Percentiles rank a stretch among this genome's conserved stretches.
These are phyloP conservation scores for Odontesthes bonariensis DNA, from an alignment of 2,113 vertebrate genomes.

Conservation along the genomic window DNA sequence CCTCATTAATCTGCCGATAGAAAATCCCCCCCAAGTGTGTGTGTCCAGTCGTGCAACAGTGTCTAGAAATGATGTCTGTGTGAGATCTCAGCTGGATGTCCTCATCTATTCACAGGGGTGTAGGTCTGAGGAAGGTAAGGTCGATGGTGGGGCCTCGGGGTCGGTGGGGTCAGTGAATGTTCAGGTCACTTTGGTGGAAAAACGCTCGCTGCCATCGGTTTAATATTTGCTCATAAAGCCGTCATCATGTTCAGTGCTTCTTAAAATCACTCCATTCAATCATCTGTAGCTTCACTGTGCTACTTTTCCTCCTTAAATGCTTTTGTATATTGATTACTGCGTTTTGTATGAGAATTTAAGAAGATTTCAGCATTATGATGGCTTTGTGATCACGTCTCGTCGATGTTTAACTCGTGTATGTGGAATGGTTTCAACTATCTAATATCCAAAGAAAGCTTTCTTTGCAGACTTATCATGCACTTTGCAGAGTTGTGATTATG, in stretches of 20 bases:
- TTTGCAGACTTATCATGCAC: constrained; percentile 68
- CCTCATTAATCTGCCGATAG: neutral
- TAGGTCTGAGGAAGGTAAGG: constrained; percentile 92
- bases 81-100: constrained; percentile 51
- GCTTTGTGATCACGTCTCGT: constrained; percentile 79
- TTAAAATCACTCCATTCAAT: neutral
- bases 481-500: constrained; percentile 58
- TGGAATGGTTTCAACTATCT: constrained; percentile 82
- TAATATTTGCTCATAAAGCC: constrained; percentile 66
- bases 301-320: neutral
- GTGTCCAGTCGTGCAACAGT: constrained; percentile 10
- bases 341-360: neutral
- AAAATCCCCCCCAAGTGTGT: constrained; percentile 9
- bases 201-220: constrained; percentile 67
- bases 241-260: constrained; percentile 49
- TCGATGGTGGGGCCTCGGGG: constrained; percentile 32
- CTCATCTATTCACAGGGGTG: constrained; percentile 85
- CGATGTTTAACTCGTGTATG: constrained; percentile 68
- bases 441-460: constrained; percentile 75
- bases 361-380: constrained; percentile 50
- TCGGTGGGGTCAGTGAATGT: constrained; percentile 37
- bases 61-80: constrained; percentile 24
- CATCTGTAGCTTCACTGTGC: neutral
- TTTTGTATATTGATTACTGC: neutral
- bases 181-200: constrained; percentile 69